Base-by-base conservation (phyloP, 2,113 vertebrate species). In the Machaerirhynchus nigripectus region DNA sequence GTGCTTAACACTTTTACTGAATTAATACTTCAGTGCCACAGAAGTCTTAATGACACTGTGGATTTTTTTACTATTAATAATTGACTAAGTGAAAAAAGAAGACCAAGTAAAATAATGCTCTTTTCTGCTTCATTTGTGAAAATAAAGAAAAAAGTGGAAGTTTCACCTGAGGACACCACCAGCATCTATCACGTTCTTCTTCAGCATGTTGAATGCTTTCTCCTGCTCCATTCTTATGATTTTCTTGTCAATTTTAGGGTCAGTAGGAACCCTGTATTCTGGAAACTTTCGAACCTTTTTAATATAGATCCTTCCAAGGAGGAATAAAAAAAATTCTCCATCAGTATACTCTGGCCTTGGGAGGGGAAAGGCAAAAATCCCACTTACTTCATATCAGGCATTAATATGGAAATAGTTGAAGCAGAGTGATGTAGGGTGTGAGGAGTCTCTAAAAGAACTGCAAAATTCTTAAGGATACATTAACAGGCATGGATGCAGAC, bases 241-340 rank as follows among this genome's bases (percentile, higher is more conserved):
- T 96, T 98, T 99, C 97, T 98, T 99, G 95, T 99, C 98, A 96
- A 98, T 98, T 96, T 98, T 98, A 71, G 98, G 98, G 81, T 99
- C 98, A 84, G 98, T 98, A 68, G 98, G 97, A 97, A 99, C 98
- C 90, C 98, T 96, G 93, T 99, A 98, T 67, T 98, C 98, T 12
- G 97, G 98, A 96, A 99, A 99, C 95, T 99, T 99, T 56, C 98
- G 97, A 65, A 99, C 98, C 89, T 99, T 99, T 97, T 99, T 99
- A 84, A 99, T 99, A 87, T 99, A 99, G 96, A 99, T 99, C 94
- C 98, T 99, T 94, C 71, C 97, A 85, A 78, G 35, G 69, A 84
- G 50, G 39, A 71, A 77, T 68, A 87, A 60, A 76, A 78, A 81
- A 33, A 74, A 78, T 11, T 79, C 13, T 75, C 37, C 46, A 91